phyloP scores from a whole-genome alignment of 1,140 invertebrate species.

The Pogonomyrmex californicus region DNA sequence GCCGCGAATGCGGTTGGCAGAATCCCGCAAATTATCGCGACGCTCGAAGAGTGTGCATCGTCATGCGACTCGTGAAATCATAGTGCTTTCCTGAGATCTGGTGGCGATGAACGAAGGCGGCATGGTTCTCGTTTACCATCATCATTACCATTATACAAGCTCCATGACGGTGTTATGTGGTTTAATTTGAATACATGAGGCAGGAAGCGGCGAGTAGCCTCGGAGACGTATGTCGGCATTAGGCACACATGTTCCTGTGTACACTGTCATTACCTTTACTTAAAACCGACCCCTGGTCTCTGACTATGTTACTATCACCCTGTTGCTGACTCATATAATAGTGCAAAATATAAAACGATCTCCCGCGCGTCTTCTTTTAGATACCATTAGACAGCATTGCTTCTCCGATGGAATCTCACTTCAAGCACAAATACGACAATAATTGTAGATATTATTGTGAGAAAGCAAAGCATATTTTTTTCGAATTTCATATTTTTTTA shows the following conservation, averaged over 20 bases:
- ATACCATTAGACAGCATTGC: neutral
- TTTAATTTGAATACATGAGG: constrained; percentile 80
- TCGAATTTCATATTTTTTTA: neutral
- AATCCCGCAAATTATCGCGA: constrained; percentile 40
- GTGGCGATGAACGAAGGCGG: constrained; percentile 57
- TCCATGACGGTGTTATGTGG: constrained; percentile 73
- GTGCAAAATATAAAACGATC: constrained; percentile 69
- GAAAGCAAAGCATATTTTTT: neutral
- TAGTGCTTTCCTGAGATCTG: constrained; percentile 31
- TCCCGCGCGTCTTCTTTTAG: constrained; percentile 37
- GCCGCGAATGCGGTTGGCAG: constrained; percentile 6
- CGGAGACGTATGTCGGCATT: constrained; percentile 68
- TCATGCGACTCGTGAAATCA: constrained; percentile 64
- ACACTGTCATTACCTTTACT: constrained; percentile 75
- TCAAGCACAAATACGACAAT: neutral
- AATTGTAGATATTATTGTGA: neutral
- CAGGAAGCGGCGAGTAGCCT: constrained; percentile 67
- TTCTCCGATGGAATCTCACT: neutral
- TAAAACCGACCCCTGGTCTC: constrained; percentile 65
- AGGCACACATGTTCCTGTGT: constrained; percentile 73
- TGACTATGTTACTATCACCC: constrained; percentile 17
- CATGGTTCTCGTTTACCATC: constrained; percentile 74
- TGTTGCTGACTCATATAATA: constrained; percentile 69
- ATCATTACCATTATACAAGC: constrained; percentile 74
- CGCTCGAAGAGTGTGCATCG: constrained; percentile 60